These are phyloP conservation scores for Polydrusus pterygomalis DNA, from an alignment of 2,888 invertebrate species.

Conservation along the genomic window DNA sequence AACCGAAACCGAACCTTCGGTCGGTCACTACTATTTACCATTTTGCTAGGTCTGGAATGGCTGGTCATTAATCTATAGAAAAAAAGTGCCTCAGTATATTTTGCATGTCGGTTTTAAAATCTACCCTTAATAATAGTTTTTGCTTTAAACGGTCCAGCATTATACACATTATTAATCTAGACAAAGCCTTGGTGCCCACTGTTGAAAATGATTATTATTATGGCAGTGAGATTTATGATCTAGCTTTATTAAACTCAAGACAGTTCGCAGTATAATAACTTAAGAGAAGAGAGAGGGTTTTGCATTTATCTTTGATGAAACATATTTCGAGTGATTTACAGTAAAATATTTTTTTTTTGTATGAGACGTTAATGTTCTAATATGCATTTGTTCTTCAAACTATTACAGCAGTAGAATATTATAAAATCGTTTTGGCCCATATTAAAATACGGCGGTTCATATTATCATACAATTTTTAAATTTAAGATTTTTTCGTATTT, in stretches of 20 bases:
- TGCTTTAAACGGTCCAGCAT: slow-evolving; percentile 43
- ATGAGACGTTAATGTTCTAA: too few relatives aligned
- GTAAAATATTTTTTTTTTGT: not conserved
- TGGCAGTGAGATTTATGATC: slow-evolving; percentile 51
- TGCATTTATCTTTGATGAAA: slow-evolving; percentile 10
- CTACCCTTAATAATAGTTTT: slow-evolving; percentile 42
- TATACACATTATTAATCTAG: slow-evolving; percentile 50
- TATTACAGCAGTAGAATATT: too few relatives aligned
- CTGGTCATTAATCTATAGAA: slow-evolving; percentile 9
- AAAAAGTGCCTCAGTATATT: slow-evolving; percentile 15
- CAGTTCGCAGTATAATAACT: slow-evolving; percentile 47
- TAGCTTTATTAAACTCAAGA: slow-evolving; percentile 53
- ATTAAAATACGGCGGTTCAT: too few relatives aligned
- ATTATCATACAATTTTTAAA: too few relatives aligned
- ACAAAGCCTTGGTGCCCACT: slow-evolving; percentile 46
- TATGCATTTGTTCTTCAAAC: too few relatives aligned
- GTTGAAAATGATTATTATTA: slow-evolving; percentile 55
- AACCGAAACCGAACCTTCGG: too few relatives aligned
- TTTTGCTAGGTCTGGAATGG: too few relatives aligned
- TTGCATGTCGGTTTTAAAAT: slow-evolving; percentile 44
- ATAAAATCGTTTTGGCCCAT: too few relatives aligned
- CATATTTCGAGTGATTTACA: not conserved
- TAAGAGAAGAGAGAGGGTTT: slow-evolving; percentile 33
- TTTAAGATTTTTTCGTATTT: too few relatives aligned
- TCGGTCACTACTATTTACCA: too few relatives aligned